Conservation (phyloP, 2,888 invertebrate genomes). For the Rhimphoctona megacephalus region DNA sequence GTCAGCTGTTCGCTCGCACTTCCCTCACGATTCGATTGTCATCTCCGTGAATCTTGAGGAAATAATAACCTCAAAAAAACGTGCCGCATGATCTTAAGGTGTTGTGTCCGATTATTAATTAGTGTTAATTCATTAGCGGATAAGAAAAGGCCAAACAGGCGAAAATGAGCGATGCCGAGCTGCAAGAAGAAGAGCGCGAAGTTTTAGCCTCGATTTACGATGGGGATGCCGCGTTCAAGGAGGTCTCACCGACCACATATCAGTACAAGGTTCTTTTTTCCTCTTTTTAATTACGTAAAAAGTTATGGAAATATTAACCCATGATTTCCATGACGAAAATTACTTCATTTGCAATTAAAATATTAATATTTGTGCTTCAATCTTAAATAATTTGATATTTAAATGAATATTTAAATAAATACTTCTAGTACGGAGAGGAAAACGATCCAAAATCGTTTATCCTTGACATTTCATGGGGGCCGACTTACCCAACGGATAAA, state of each 20-base stretch:
- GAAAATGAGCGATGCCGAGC: conserved; percentile 88
- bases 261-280: conserved; percentile 93
- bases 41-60: not conserved
- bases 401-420: not conserved
- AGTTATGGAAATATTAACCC: not conserved
- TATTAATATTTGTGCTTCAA: not conserved
- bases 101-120: conserved; percentile 36
- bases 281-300: conserved; percentile 34
- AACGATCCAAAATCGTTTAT: conserved; percentile 93
- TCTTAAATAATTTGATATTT: not conserved
- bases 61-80: conserved; percentile 41
- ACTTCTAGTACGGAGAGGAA: conserved; percentile 91
- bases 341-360: too few species aligned
- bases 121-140: conserved; percentile 39
- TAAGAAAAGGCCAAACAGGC: conserved; percentile 22
- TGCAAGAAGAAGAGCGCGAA: conserved; percentile 95
- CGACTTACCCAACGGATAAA: conserved; percentile 93
- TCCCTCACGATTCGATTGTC: conserved; percentile 7
- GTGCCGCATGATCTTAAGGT: conserved; percentile 53
- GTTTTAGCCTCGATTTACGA: conserved; percentile 97
- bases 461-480: conserved; percentile 94
- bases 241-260: conserved; percentile 91
- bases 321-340: not conserved
- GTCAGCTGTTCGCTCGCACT: conserved; percentile 2
- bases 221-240: conserved; percentile 94